Percentiles rank a stretch among this genome's conserved stretches.
Conservation (phyloP, 2,797 vertebrate species). For the Monodelphis domestica region DNA sequence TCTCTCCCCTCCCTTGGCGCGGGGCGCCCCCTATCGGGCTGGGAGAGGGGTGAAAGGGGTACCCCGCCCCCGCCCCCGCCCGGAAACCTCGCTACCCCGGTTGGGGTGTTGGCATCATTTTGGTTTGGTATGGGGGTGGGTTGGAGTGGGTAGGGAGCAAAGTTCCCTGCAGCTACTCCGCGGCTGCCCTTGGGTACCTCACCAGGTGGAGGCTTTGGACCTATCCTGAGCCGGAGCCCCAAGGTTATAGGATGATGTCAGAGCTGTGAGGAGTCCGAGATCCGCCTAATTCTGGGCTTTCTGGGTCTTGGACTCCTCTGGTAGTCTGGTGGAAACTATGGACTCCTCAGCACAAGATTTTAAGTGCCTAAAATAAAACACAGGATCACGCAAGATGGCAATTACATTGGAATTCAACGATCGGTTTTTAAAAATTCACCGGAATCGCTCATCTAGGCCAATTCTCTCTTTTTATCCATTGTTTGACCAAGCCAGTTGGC, state of each 20-base stretch:
- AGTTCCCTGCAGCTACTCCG: neutral
- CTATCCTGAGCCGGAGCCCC: neutral
- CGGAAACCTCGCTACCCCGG: neutral
- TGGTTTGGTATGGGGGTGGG: neutral
- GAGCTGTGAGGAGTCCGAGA: neutral
- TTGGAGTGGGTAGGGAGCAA: neutral
- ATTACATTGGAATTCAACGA: neutral
- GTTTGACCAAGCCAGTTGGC: neutral
- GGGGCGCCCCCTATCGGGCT: neutral
- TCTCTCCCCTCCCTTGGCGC: neutral
- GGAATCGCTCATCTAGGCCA: neutral
- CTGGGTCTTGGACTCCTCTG: neutral
- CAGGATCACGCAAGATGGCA: neutral
- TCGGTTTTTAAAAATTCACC: neutral
- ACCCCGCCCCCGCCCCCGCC: neutral
- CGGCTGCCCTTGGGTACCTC: neutral
- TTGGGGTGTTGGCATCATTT: neutral
- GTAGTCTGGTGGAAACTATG: neutral
- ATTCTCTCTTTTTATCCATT: neutral
- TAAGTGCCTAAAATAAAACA: neutral
- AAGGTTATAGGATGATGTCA: neutral
- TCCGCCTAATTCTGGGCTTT: neutral
- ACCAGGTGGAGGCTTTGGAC: neutral
- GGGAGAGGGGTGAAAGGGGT: neutral
- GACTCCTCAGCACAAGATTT: neutral